Conservation (phyloP, 2,888 invertebrate species). For the Cheilosia impressa region DNA sequence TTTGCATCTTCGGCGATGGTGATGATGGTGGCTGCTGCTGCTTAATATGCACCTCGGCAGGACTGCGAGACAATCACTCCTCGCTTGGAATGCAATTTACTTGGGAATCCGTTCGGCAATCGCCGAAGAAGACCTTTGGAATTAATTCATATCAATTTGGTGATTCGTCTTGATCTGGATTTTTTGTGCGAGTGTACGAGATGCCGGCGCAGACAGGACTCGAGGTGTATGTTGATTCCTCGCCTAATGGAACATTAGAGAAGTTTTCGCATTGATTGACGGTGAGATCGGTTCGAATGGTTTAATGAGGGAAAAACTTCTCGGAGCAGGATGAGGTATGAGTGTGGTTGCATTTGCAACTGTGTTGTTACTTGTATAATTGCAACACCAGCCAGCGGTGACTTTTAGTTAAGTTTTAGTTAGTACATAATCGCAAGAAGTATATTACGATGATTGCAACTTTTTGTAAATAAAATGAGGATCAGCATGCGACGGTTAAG, state of each 20-base stretch:
- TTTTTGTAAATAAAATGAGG: too few species aligned
- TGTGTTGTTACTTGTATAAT: too few species aligned
- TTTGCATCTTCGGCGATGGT: conserved; percentile 56
- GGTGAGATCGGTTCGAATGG: too few species aligned
- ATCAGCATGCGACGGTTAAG: too few species aligned
- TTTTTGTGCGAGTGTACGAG: neutral
- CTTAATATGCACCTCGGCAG: conserved; percentile 51
- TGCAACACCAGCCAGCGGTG: too few species aligned
- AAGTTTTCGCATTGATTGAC: conserved; percentile 43
- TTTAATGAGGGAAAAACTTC: neutral
- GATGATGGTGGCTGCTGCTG: conserved; percentile 27
- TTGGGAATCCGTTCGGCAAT: conserved; percentile 46
- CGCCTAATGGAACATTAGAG: conserved; percentile 41
- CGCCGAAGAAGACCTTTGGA: conserved; percentile 34
- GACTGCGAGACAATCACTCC: conserved; percentile 14
- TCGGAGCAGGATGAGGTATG: neutral
- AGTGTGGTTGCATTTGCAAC: too few species aligned
- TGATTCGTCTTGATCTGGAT: conserved; percentile 67
- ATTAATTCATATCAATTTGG: conserved; percentile 68
- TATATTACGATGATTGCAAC: accelerated
- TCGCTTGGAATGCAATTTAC: conserved; percentile 64
- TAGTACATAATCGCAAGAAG: too few species aligned
- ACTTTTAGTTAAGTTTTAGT: too few species aligned
- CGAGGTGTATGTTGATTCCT: conserved; percentile 10
- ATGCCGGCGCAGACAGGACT: conserved; percentile 35